phyloP scores from a whole-genome alignment of 2,888 invertebrate species.

The Drosophila lutescens region DNA sequence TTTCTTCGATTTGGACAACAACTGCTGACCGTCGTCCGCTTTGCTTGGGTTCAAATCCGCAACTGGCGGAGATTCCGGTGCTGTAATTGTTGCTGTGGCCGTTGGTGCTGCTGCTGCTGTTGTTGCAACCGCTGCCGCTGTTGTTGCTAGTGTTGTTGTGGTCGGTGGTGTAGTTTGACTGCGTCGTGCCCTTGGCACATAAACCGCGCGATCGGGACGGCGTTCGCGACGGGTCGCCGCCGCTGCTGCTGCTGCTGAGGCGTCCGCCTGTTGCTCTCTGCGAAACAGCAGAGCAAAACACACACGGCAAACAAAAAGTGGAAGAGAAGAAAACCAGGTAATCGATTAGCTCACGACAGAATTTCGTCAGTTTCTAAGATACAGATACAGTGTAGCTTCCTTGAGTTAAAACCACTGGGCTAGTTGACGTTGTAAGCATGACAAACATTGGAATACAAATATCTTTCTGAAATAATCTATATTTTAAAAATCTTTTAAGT shows the following conservation, averaged over 20 bases:
- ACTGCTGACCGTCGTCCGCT: constrained; percentile 63
- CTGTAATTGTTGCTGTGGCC: constrained; percentile 38
- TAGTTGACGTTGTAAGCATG: no score
- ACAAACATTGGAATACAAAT: no score
- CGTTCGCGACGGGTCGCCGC: constrained; percentile 84
- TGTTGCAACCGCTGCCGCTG: constrained; percentile 40
- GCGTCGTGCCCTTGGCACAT: constrained; percentile 90
- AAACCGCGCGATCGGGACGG: constrained; percentile 91
- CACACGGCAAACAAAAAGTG: constrained; percentile 52
- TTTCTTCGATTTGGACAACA: constrained; percentile 61
- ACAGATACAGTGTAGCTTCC: background rate
- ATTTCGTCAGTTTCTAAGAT: constrained; percentile 60
- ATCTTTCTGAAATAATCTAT: no score
- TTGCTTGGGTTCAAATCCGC: constrained; percentile 68
- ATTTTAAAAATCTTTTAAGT: no score
- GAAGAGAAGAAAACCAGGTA: constrained; percentile 21
- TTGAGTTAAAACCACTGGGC: background rate
- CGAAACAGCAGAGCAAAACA: constrained; percentile 74
- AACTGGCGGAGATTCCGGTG: constrained; percentile 67
- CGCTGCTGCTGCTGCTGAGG: constrained; percentile 28
- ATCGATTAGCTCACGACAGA: constrained; percentile 49
- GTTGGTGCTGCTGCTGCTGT: constrained; percentile 38
- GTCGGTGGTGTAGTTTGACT: constrained; percentile 84
- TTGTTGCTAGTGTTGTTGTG: constrained; percentile 52
- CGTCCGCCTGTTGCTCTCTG: constrained; percentile 58